phyloP scores from a whole-genome alignment of 2,888 invertebrate genomes.

The Tetramorium bicarinatum region DNA sequence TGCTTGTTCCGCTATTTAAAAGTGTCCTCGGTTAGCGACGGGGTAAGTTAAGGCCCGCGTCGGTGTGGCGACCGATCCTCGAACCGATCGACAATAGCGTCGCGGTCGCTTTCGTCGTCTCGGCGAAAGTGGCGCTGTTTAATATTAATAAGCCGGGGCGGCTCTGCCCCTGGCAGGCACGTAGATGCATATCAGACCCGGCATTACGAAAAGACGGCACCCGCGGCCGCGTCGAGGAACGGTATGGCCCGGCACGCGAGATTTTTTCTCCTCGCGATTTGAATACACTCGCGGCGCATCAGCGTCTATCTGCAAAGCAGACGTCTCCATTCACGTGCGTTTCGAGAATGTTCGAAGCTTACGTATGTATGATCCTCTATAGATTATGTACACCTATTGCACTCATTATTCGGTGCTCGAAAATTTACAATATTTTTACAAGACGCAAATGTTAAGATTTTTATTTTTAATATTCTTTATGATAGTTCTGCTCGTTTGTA shows the following conservation, averaged over 20 bases:
- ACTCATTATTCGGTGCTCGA: neutral
- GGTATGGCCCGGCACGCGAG: slow-evolving; percentile 60
- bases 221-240: slow-evolving; percentile 38
- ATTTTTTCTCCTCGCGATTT: slow-evolving; percentile 64
- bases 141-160: slow-evolving; percentile 84
- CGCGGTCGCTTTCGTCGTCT: slow-evolving; percentile 60
- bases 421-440: neutral
- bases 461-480: neutral
- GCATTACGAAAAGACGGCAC: slow-evolving; percentile 83
- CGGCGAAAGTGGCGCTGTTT: slow-evolving; percentile 82
- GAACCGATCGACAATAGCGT: slow-evolving; percentile 74
- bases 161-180: slow-evolving; percentile 84
- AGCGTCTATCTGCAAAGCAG: slow-evolving; percentile 36
- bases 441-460: neutral
- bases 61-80: slow-evolving; percentile 56
- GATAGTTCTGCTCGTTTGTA: neutral
- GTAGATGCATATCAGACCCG: slow-evolving; percentile 85
- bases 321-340: slow-evolving; percentile 53
- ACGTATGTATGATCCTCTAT: neutral
- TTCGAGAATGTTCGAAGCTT: slow-evolving; percentile 2
- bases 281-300: slow-evolving; percentile 58
- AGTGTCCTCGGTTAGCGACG: slow-evolving; percentile 72
- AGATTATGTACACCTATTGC: neutral
- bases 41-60: slow-evolving; percentile 72
- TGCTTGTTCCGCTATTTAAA: slow-evolving; percentile 83